Percentiles rank a stretch among this genome's conserved stretches.
Conservation (phyloP, 1,140 invertebrate genomes). For the Coenobita brevimanus region DNA sequence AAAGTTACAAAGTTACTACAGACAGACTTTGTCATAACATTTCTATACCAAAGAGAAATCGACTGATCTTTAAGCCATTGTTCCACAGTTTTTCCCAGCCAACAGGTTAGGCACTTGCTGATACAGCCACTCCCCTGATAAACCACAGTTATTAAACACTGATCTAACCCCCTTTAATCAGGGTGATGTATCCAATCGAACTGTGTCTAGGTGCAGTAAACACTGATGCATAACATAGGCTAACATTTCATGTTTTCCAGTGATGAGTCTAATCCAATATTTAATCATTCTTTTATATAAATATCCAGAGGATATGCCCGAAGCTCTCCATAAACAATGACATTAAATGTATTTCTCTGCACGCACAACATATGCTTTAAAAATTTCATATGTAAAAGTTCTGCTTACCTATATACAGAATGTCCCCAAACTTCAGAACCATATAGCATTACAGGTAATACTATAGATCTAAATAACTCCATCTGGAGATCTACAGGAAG, state of each 20-base stretch:
- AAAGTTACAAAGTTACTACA: no score
- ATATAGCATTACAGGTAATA: background rate
- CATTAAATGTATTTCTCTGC: no score
- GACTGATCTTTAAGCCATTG: background rate
- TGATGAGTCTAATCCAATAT: no score
- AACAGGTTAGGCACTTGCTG: background rate
- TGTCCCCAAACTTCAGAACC: background rate
- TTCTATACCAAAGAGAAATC: background rate
- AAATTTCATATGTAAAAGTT: background rate
- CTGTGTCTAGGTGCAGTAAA: no score
- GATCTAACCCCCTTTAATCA: background rate
- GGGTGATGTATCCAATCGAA: background rate
- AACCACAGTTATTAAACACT: background rate
- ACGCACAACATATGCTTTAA: background rate
- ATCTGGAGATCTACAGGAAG: no score
- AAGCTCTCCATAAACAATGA: slow-evolving; percentile 18
- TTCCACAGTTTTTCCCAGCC: background rate
- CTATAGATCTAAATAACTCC: background rate
- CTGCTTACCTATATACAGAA: background rate
- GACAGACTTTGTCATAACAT: no score
- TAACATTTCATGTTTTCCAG: no score
- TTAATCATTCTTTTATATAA: no score
- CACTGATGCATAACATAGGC: no score
- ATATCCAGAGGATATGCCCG: no score
- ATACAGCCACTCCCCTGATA: background rate